Evolutionary conservation across 64 coral and sea anemone genomes (phyloP).

Genomic region (Montipora foliosa): DNA sequence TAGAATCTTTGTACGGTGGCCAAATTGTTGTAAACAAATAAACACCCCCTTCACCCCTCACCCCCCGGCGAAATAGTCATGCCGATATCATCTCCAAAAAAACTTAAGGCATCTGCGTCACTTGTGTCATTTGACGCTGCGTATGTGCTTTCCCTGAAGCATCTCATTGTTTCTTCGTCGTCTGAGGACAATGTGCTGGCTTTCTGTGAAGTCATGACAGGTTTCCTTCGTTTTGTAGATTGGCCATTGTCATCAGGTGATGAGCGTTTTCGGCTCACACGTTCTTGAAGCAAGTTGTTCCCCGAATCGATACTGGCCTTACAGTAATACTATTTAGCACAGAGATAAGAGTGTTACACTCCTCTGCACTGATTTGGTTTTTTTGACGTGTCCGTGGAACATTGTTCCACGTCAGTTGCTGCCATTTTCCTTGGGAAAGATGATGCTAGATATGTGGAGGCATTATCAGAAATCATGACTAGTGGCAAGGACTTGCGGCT

Average conservation of each 20-base stretch:
- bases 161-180: neutral
- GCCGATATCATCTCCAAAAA: neutral
- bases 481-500: too few relatives aligned
- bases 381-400: too few relatives aligned
- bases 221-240: neutral
- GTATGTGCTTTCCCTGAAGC: constrained; percentile 19
- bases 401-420: too few relatives aligned
- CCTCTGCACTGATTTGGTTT: too few relatives aligned
- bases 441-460: too few relatives aligned
- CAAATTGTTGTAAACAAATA: too few relatives aligned
- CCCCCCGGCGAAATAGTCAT: too few relatives aligned
- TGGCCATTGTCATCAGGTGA: neutral
- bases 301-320: neutral
- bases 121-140: neutral
- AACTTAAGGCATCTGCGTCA: neutral
- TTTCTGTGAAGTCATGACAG: constrained; percentile 12
- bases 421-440: too few relatives aligned
- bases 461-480: too few relatives aligned
- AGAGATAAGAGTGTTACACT: neutral
- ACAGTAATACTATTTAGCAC: constrained; percentile 8
- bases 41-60: too few relatives aligned
- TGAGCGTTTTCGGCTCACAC: neutral
- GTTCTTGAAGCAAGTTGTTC: neutral
- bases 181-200: constrained; percentile 2
- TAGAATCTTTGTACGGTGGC: too few relatives aligned